Conservation (phyloP, 2,888 invertebrate species). For the Cerastis leucographa region DNA sequence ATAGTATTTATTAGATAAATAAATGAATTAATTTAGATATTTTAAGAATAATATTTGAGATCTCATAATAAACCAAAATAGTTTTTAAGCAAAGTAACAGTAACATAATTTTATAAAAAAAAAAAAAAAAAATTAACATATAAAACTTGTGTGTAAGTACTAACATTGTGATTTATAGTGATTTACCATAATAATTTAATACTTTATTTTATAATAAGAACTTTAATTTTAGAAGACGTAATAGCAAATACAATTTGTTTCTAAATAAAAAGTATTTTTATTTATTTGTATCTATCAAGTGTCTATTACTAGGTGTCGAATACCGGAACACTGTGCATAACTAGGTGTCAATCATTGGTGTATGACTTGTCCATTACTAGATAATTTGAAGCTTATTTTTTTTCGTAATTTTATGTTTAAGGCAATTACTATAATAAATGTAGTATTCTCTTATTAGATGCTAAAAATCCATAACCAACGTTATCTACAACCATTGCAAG, state of each 20-base stretch:
- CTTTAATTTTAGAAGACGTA: slow-evolving; percentile 5
- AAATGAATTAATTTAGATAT: slow-evolving; percentile 14
- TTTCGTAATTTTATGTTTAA: slow-evolving; percentile 7
- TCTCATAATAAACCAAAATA: slow-evolving; percentile 13
- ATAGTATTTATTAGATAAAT: too few species aligned
- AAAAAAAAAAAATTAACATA: too few species aligned
- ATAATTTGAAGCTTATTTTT: slow-evolving; percentile 7
- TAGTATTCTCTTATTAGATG: neutral
- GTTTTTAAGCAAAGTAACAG: slow-evolving; percentile 8
- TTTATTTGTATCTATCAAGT: slow-evolving; percentile 11
- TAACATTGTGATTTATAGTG: slow-evolving; percentile 12
- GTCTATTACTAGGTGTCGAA: slow-evolving; percentile 16
- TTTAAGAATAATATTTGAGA: slow-evolving; percentile 11
- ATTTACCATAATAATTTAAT: slow-evolving; percentile 7
- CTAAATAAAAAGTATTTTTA: slow-evolving; percentile 6
- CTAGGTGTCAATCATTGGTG: slow-evolving; percentile 10
- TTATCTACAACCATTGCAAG: slow-evolving; percentile 1
- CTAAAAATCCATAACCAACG: slow-evolving; percentile 12
- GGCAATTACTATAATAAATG: slow-evolving; percentile 2
- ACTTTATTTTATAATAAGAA: neutral
- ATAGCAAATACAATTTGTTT: slow-evolving; percentile 7
- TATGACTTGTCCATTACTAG: slow-evolving; percentile 18
- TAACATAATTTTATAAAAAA: neutral
- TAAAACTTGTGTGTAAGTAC: slow-evolving; percentile 7
- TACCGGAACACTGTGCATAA: slow-evolving; percentile 10